Conservation (phyloP, 2,888 invertebrate species). For the Timema podura region DNA sequence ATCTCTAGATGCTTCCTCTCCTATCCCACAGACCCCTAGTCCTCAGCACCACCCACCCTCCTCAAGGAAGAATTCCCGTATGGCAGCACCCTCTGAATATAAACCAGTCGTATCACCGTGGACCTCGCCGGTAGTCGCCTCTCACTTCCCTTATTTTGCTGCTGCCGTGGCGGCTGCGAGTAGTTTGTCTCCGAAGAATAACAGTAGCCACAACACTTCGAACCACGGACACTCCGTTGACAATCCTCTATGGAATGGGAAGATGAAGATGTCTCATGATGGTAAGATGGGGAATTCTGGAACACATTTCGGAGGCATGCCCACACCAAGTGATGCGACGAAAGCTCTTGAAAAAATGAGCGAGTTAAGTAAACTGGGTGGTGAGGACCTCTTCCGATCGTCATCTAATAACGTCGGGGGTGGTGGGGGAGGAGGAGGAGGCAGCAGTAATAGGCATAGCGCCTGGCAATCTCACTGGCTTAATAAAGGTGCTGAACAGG, state of each 20-base stretch:
- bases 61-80: conserved; percentile 34
- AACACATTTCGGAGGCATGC: conserved; percentile 27
- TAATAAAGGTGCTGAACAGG: conserved; percentile 91
- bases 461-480: conserved; percentile 98
- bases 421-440: conserved; percentile 43
- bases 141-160: conserved; percentile 76
- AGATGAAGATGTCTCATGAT: conserved; percentile 60
- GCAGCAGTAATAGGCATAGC: conserved; percentile 64
- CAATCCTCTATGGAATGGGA: conserved; percentile 68
- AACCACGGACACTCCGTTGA: conserved; percentile 45
- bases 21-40: conserved; percentile 33
- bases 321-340: conserved; percentile 71
- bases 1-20: conserved; percentile 56
- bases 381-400: conserved; percentile 70
- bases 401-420: conserved; percentile 47
- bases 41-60: conserved; percentile 33
- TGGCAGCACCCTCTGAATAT: conserved; percentile 52
- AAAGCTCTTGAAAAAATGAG: conserved; percentile 90
- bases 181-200: conserved; percentile 65
- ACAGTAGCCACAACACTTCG: conserved; percentile 41
- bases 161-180: conserved; percentile 72
- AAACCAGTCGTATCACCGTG: conserved; percentile 68
- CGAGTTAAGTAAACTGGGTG: conserved; percentile 79
- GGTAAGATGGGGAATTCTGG: conserved; percentile 21
- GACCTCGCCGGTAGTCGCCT: conserved; percentile 71